Conservation (phyloP, 2,113 vertebrate genomes). For the Pitta sordida region DNA sequence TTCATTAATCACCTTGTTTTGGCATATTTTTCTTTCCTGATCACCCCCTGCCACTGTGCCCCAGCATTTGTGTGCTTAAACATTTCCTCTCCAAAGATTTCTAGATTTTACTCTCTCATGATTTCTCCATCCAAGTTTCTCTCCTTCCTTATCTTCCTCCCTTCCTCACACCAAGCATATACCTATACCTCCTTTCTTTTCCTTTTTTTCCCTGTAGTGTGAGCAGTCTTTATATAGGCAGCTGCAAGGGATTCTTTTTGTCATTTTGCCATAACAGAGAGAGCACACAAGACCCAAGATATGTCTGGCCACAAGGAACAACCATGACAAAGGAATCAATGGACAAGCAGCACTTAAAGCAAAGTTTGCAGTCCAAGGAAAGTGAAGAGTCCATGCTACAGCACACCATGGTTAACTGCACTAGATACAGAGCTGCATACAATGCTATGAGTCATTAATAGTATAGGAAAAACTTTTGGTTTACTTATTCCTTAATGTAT, state of each 20-base stretch:
- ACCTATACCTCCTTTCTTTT: background rate
- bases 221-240: background rate
- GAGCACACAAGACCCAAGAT: background rate
- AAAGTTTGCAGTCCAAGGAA: background rate
- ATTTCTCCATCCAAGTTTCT: background rate
- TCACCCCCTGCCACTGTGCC: background rate
- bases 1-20: background rate
- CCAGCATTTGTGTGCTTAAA: background rate
- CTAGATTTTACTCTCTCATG: background rate
- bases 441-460: background rate
- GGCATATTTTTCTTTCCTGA: background rate
- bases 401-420: background rate
- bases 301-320: background rate
- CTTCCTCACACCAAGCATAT: background rate
- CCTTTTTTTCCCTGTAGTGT: background rate
- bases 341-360: background rate
- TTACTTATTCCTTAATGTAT: background rate
- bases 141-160: background rate
- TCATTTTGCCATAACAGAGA: background rate
- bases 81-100: background rate
- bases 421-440: background rate
- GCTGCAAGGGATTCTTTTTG: background rate
- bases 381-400: background rate
- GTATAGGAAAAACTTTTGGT: background rate
- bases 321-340: background rate